Conservation (phyloP, 2,797 vertebrate species). For the Hippoglossus hippoglossus region DNA sequence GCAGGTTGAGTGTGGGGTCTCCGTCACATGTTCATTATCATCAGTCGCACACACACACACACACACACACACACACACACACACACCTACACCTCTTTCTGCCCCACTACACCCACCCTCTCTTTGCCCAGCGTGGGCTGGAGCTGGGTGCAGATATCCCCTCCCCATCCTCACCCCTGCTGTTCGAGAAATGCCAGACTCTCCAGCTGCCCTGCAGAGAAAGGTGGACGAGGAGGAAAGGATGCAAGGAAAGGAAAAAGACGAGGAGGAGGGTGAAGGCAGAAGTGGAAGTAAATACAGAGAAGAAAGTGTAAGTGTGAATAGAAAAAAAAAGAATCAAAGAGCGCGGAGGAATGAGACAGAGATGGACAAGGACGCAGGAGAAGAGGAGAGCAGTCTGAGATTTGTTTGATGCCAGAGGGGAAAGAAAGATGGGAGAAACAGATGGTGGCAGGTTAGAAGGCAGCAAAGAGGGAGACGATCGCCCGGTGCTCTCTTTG, state of each 20-base stretch:
- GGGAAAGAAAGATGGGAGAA: neutral
- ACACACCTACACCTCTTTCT: constrained; percentile 33
- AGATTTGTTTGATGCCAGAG: constrained; percentile 27
- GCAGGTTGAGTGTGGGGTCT: constrained; percentile 24
- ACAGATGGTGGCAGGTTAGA: neutral
- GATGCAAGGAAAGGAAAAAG: neutral
- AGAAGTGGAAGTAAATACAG: neutral
- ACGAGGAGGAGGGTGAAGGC: neutral
- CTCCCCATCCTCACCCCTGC: constrained; percentile 60
- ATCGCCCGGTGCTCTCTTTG: no score
- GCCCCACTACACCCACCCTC: constrained; percentile 50
- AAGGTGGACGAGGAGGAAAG: constrained; percentile 32
- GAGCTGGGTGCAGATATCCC: constrained; percentile 67
- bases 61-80: constrained; percentile 27
- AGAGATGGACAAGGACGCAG: constrained; percentile 30
- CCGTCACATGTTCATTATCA: constrained; percentile 55
- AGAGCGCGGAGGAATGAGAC: constrained; percentile 1
- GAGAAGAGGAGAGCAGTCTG: neutral
- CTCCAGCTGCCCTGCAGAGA: constrained; percentile 71
- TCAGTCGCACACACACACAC: constrained; percentile 29
- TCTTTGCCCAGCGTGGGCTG: constrained; percentile 66
- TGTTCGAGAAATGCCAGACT: constrained; percentile 82
- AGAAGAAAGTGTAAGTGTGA: no score
- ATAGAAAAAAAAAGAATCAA: neutral
- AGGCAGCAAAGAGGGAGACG: neutral